Conservation (phyloP, 2,797 vertebrate species). For the Meriones psammophilus region DNA sequence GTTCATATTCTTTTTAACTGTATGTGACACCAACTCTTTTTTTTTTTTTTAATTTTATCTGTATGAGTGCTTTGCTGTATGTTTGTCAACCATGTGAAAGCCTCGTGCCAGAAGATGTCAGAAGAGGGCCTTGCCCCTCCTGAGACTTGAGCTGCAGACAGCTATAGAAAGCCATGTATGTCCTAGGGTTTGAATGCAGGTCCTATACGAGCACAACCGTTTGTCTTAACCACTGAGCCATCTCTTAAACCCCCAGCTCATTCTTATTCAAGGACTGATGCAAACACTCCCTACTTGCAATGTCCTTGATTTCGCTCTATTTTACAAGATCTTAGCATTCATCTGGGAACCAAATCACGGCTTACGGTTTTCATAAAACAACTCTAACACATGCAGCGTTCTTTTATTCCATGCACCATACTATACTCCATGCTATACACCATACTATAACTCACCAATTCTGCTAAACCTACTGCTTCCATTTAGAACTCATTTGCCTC, state of each 20-base stretch:
- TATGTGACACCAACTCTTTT: background rate
- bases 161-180: background rate
- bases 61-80: background rate
- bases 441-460: background rate
- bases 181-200: background rate
- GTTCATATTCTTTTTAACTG: background rate
- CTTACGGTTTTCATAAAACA: background rate
- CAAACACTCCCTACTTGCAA: background rate
- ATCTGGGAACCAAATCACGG: background rate
- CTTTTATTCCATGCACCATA: constrained; percentile 16
- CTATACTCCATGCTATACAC: background rate
- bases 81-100: no score
- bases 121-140: background rate
- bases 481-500: constrained; percentile 37
- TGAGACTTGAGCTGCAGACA: background rate
- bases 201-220: background rate
- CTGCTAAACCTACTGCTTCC: constrained; percentile 34
- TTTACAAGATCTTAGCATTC: background rate
- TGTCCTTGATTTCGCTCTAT: background rate
- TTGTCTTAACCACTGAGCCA: background rate
- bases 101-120: background rate
- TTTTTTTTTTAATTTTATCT: background rate
- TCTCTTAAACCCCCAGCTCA: background rate
- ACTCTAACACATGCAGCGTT: background rate
- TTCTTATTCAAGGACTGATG: background rate